These are phyloP conservation scores for Pollachius pollachius DNA, from an alignment of 2,113 vertebrate genomes.

Conservation along the genomic window DNA sequence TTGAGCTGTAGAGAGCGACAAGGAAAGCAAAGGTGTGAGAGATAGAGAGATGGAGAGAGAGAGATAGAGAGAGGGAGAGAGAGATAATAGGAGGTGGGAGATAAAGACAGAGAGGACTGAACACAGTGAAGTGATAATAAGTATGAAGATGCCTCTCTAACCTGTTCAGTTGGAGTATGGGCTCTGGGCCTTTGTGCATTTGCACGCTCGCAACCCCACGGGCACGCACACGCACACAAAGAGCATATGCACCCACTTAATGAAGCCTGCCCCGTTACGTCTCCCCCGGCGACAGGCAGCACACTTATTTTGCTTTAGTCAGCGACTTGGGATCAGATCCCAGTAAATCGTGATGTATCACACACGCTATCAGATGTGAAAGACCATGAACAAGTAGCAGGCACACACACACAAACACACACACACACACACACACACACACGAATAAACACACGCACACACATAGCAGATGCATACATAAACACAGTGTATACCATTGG, in stretches of 20 bases:
- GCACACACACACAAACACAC: too few species aligned
- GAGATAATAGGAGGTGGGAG: background rate
- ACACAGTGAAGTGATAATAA: constrained; percentile 4
- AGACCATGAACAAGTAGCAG: background rate
- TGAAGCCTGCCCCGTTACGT: constrained; percentile 43
- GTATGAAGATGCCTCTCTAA: constrained; percentile 10
- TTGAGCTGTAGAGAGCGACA: background rate
- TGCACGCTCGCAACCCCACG: constrained; percentile 12
- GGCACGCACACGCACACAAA: background rate
- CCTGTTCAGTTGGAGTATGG: background rate
- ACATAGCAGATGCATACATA: too few species aligned
- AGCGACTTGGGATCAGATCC: constrained; percentile 53
- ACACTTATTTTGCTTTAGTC: constrained; percentile 40
- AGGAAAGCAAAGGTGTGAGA: background rate
- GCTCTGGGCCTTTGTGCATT: background rate
- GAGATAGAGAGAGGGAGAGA: background rate
- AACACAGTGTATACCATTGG: too few species aligned
- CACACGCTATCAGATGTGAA: constrained; percentile 40
- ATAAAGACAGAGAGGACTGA: background rate
- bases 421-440: too few species aligned
- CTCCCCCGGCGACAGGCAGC: constrained; percentile 39
- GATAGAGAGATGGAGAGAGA: background rate
- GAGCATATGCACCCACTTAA: constrained; percentile 31
- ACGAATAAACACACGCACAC: too few species aligned
- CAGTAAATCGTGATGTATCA: constrained; percentile 60